These are phyloP conservation scores for Drosophila stalkeri DNA, from an alignment of 2,888 invertebrate species.

Conservation along the genomic window DNA sequence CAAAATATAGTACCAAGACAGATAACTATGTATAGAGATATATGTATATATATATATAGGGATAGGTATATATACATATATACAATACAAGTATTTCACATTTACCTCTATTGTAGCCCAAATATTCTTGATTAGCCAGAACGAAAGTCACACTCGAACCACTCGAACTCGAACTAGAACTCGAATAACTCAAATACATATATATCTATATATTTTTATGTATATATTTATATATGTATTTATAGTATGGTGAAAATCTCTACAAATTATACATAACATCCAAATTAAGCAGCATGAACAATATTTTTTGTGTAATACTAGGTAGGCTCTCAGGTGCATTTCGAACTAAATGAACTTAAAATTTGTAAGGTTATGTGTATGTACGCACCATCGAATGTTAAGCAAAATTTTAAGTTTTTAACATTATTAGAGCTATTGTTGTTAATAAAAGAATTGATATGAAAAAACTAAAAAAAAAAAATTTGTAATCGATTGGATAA, in stretches of 20 bases:
- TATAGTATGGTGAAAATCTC: background rate
- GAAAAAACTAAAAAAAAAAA: background rate
- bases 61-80: background rate
- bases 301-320: background rate
- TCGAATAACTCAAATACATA: conserved; percentile 2
- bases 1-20: background rate
- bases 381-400: conserved; percentile 4
- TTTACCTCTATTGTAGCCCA: conserved; percentile 10
- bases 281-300: background rate
- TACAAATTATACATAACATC: conserved; percentile 2
- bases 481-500: too few relatives aligned
- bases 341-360: background rate
- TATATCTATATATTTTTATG: background rate
- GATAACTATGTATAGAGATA: background rate
- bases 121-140: background rate
- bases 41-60: background rate
- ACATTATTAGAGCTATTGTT: background rate
- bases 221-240: background rate
- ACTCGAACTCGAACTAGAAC: background rate
- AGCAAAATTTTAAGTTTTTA: conserved; percentile 13
- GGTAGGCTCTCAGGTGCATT: background rate
- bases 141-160: background rate
- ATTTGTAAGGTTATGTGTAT: conserved; percentile 14
- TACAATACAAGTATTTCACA: background rate
- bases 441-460: background rate